Evolutionary conservation across 1,140 invertebrate genomes (phyloP).

Genomic region (Brachionus paranguensis): DNA sequence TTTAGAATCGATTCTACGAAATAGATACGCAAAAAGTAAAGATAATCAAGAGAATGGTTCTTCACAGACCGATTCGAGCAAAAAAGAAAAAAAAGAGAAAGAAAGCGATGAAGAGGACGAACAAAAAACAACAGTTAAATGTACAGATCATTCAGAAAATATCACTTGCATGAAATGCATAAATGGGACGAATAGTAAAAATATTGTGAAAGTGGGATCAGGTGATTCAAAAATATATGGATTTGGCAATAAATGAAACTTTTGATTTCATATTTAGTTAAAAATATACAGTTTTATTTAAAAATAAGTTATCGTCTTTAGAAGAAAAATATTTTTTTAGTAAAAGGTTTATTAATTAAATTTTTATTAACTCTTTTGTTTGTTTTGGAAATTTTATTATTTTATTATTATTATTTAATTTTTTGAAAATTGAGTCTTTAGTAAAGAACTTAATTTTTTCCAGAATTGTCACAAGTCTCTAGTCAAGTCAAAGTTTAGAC

Average conservation of each 20-base stretch:
- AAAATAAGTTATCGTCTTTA: neutral
- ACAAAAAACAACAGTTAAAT: neutral
- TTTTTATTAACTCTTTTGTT: neutral
- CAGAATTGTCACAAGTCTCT: too few species aligned
- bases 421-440: too few species aligned
- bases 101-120: neutral
- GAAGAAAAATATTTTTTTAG: neutral
- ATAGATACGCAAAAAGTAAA: neutral
- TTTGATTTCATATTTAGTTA: neutral
- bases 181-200: neutral
- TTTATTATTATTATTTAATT: too few species aligned
- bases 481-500: too few species aligned
- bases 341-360: neutral
- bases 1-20: neutral
- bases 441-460: too few species aligned
- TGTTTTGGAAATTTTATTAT: neutral
- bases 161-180: neutral
- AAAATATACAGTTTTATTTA: neutral
- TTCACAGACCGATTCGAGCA: neutral
- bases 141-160: neutral
- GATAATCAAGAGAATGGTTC: neutral
- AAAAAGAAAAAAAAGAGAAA: neutral
- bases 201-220: neutral
- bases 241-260: neutral
- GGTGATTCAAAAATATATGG: neutral